phyloP scores from a whole-genome alignment of 1,140 invertebrate genomes.

The Agrilus planipennis region DNA sequence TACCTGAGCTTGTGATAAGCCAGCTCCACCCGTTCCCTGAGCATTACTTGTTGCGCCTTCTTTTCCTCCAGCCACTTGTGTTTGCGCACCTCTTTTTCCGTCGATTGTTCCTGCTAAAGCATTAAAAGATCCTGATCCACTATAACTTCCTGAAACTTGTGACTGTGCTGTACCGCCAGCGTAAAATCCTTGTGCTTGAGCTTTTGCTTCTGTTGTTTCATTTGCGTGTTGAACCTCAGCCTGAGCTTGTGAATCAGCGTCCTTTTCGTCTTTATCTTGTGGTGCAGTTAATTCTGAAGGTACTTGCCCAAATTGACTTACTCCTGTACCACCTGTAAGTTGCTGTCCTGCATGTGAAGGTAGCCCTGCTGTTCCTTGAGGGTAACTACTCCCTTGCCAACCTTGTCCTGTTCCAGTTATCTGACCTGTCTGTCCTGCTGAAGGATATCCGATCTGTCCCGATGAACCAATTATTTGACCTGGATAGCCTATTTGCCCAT shows the following conservation, averaged over 20 bases:
- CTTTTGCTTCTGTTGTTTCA: conserved; percentile 58
- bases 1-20: conserved; percentile 66
- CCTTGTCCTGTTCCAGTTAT: conserved; percentile 11
- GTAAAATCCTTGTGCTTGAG: conserved; percentile 60
- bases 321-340: conserved; percentile 5
- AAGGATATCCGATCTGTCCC: not conserved
- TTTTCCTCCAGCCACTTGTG: conserved; percentile 58
- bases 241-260: conserved; percentile 61
- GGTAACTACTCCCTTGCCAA: too few species aligned
- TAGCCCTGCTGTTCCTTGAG: too few species aligned
- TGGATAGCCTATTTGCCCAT: conserved; percentile 6
- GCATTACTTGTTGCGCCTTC: conserved; percentile 61
- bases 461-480: conserved; percentile 6
- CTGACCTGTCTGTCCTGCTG: conserved; percentile 10
- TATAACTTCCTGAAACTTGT: conserved; percentile 66
- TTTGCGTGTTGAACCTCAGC: conserved; percentile 52
- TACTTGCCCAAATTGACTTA: conserved; percentile 1
- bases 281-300: not conserved
- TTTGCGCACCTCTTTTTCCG: conserved; percentile 55
- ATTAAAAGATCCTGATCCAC: conserved; percentile 61
- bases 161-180: conserved; percentile 61
- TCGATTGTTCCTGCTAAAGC: conserved; percentile 71
- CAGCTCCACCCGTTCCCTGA: conserved; percentile 56
- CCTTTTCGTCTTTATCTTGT: conserved; percentile 33
- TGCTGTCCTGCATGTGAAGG: too few species aligned